These are phyloP conservation scores for Xenopus laevis DNA, from an alignment of 2,113 vertebrate species.

Conservation along the genomic window DNA sequence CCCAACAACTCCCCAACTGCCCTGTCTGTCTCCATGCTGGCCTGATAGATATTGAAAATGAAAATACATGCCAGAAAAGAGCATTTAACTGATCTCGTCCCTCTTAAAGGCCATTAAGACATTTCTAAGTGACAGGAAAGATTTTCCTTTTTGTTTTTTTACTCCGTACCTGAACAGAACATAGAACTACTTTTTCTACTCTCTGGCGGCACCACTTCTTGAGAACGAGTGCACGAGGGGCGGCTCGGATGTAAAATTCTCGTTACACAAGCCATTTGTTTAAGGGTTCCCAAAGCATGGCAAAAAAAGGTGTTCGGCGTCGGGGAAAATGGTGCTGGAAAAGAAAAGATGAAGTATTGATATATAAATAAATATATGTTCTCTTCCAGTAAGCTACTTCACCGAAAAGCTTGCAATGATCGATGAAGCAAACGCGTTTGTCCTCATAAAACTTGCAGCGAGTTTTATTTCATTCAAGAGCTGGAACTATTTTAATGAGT, in stretches of 20 bases:
- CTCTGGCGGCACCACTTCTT: neutral
- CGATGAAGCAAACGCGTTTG: neutral
- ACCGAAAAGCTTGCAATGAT: neutral
- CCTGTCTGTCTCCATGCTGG: neutral
- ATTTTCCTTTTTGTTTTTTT: neutral
- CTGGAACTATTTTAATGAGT: slow-evolving; percentile 3
- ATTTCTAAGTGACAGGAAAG: neutral
- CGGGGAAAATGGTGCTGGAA: neutral
- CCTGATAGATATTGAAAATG: neutral
- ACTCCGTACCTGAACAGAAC: neutral
- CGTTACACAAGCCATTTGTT: neutral
- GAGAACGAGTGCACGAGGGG: neutral
- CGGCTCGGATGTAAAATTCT: neutral
- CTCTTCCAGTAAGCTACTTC: neutral
- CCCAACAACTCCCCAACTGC: neutral
- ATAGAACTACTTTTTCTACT: neutral
- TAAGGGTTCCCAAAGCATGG: neutral
- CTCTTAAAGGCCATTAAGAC: neutral
- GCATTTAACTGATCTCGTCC: neutral
- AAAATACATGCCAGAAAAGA: neutral
- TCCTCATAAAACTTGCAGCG: neutral
- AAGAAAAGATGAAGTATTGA: neutral
- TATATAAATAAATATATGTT: neutral
- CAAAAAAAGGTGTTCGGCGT: too few relatives aligned
- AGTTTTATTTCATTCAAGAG: neutral